Conservation (phyloP, 2,797 vertebrate genomes). For the Protosalanx chinensis region DNA sequence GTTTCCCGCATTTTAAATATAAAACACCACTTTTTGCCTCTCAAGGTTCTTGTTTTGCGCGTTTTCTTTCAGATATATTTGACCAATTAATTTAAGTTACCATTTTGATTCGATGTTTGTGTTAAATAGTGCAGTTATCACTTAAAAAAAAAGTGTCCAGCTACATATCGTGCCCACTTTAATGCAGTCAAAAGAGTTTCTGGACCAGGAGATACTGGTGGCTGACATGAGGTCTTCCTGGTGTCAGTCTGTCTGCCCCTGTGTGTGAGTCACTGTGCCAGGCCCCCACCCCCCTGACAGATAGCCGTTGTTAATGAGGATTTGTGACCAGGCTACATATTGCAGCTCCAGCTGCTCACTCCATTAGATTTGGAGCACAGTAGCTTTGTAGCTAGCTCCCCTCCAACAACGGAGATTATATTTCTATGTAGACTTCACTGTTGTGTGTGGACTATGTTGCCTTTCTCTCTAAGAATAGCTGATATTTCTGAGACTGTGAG, state of each 20-base stretch:
- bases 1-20: neutral
- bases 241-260: slow-evolving; percentile 38
- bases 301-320: slow-evolving; percentile 52
- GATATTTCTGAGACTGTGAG: neutral
- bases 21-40: neutral
- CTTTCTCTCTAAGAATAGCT: neutral
- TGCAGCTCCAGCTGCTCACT: slow-evolving; percentile 47
- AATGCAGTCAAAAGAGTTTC: neutral
- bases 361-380: slow-evolving; percentile 32
- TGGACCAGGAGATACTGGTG: slow-evolving; percentile 25
- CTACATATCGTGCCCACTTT: neutral
- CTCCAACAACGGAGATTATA: slow-evolving; percentile 16
- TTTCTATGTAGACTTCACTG: slow-evolving; percentile 13
- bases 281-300: slow-evolving; percentile 43
- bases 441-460: neutral
- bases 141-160: no score
- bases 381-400: slow-evolving; percentile 37
- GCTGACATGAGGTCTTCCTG: slow-evolving; percentile 36
- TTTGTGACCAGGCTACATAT: slow-evolving; percentile 43
- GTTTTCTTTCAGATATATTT: neutral
- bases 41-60: neutral
- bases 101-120: neutral
- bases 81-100: neutral
- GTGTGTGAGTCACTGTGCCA: slow-evolving; percentile 46
- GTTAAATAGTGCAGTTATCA: neutral